Evolutionary conservation across 2,888 invertebrate species (phyloP), one percentile per base, ranked within the genome.

Genomic region (Hirtodrosophila confusa): DNA sequence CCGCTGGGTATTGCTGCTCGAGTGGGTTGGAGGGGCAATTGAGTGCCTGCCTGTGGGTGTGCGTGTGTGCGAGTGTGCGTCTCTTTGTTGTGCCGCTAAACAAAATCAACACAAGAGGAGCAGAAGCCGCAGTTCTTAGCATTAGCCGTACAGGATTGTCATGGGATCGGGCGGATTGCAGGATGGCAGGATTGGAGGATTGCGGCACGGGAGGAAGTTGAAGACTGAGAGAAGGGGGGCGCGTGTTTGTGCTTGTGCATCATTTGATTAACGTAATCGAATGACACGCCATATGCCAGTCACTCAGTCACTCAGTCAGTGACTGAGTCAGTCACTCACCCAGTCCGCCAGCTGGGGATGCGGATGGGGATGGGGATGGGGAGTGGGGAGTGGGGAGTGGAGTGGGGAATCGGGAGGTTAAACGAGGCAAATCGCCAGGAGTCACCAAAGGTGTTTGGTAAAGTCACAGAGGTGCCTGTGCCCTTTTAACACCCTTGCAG

Each of bases 251-350:
- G 83, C 75, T 75, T 79, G 79, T 82, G 78, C 78, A 75, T 83
- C 84, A 86, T 78, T 86, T 84, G 86, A 84, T 84, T 84, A 84
- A 84, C 84, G 84, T 84, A 84, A 84, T 86, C 83, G 80, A 84
- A 86, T 84, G 86, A 84, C 78, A 75, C 68, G 78, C 75, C 85
- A 82, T 85, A 82, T 78, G 78, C 85, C 76, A 80, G 71, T 78
- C 82, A 80, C 37, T 62, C 67, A 62, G 49, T 54, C 61, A 61
- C 11, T 62, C 58, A 55, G 17, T 17, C 17, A 17, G 17, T 17
- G 17, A 17, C 17, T 17, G 17, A 72, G 69, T 62, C 58, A 69
- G 23, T 49, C 62, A 57, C 27, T 29, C 40, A 44, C 31, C 37
- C 39, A 51, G 37, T 48, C 54, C 45, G 27, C 48, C 49, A 45